Conservation (phyloP, 2,113 vertebrate species). For the Hippocampus abdominalis region DNA sequence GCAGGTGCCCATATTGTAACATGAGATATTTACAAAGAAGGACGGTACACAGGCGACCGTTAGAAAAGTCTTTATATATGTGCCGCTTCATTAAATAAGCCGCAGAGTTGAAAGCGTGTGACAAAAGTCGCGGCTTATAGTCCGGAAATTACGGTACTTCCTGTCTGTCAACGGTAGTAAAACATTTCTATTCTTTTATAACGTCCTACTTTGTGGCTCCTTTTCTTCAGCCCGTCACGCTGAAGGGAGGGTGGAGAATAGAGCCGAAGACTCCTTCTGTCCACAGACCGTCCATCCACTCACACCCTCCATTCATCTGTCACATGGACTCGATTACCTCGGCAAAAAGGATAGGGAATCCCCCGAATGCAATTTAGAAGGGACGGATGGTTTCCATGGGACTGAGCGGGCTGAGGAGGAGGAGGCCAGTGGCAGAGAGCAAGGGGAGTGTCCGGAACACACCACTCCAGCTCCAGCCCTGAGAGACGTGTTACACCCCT, state of each 20-base stretch:
- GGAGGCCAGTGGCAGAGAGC: conserved; percentile 11
- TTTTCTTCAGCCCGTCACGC: conserved; percentile 36
- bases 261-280: conserved; percentile 24
- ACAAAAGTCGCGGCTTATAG: too few relatives aligned
- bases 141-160: too few relatives aligned
- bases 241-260: conserved; percentile 44
- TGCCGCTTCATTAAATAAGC: too few relatives aligned
- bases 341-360: conserved; percentile 34
- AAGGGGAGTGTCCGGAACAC: conserved; percentile 30
- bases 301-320: conserved; percentile 27
- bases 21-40: too few relatives aligned
- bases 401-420: conserved; percentile 29
- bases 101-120: too few relatives aligned
- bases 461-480: conserved; percentile 24
- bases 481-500: conserved; percentile 44
- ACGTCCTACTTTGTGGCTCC: background rate
- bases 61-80: too few relatives aligned
- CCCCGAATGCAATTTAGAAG: conserved; percentile 14
- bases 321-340: conserved; percentile 35
- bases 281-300: conserved; percentile 21
- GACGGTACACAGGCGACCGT: too few relatives aligned
- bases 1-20: too few relatives aligned
- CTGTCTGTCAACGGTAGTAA: background rate
- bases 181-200: background rate
- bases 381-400: conserved; percentile 21